phyloP scores from a whole-genome alignment of 1,140 invertebrate genomes.

The Galleria mellonella region DNA sequence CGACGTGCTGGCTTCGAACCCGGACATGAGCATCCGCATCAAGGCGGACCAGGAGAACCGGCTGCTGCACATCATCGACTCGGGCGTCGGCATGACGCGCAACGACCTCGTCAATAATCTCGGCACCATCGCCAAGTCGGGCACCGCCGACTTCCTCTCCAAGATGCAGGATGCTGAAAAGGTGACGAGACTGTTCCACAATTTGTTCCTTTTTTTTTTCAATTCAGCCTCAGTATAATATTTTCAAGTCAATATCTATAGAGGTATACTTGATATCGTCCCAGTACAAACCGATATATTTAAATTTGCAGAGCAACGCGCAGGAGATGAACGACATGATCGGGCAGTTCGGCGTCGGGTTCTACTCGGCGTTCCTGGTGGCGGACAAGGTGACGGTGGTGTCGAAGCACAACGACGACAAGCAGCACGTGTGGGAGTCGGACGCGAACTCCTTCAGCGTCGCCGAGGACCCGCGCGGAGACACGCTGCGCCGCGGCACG shows the following conservation, averaged over 20 bases:
- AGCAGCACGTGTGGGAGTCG: constrained; percentile 99
- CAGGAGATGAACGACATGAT: constrained; percentile 83
- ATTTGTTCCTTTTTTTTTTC: too few relatives aligned
- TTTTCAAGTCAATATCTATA: too few relatives aligned
- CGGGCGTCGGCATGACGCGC: constrained; percentile 99
- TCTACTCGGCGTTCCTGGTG: constrained; percentile 98
- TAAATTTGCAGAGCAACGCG: constrained; percentile 18
- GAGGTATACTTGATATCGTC: too few relatives aligned
- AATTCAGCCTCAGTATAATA: too few relatives aligned
- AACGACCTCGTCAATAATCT: constrained; percentile 96
- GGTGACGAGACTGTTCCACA: constrained; percentile 21
- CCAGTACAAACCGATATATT: too few relatives aligned
- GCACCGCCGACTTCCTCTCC: constrained; percentile 97
- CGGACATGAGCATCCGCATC: constrained; percentile 93
- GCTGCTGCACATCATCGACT: constrained; percentile 95
- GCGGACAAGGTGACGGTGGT: constrained; percentile 94
- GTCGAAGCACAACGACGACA: constrained; percentile 96
- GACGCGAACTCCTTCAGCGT: constrained; percentile 93
- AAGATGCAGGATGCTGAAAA: constrained; percentile 87
- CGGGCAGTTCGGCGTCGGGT: constrained; percentile 98
- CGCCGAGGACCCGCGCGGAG: constrained; percentile 94
- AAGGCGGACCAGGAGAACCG: constrained; percentile 98
- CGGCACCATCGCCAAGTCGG: constrained; percentile 99
- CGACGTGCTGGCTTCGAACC: constrained; percentile 83
- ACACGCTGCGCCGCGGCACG: constrained; percentile 93